A percentile compares a stretch with the other conserved stretches of the same genome.
Evolutionary conservation across 2,888 invertebrate species (phyloP).

Genomic region (Hypsopygia costalis): DNA sequence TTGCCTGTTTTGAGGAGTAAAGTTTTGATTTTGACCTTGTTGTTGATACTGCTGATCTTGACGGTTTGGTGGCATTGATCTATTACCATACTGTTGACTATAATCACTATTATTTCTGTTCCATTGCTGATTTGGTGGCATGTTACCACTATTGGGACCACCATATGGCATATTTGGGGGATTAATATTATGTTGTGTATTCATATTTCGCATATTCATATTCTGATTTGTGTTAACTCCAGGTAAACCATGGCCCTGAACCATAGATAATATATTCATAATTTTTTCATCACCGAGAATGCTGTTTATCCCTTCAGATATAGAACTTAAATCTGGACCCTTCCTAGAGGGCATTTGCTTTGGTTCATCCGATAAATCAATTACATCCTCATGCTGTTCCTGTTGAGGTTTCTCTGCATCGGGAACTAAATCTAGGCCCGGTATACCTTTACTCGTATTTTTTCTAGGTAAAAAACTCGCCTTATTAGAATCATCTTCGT

Average conservation of each 20-base stretch:
- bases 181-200: constrained; percentile 4
- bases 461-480: constrained; percentile 49
- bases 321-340: constrained; percentile 77
- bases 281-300: constrained; percentile 83
- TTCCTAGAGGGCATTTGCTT: constrained; percentile 15
- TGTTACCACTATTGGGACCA: constrained; percentile 18
- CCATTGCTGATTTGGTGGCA: constrained; percentile 33
- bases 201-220: not conserved
- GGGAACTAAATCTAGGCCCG: constrained; percentile 86
- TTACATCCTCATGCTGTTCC: constrained; percentile 36
- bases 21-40: constrained; percentile 18
- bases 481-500: constrained; percentile 23
- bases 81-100: constrained; percentile 31
- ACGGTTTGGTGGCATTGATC: constrained; percentile 24
- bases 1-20: constrained; percentile 28
- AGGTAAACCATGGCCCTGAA: constrained; percentile 33
- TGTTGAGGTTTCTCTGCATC: constrained; percentile 44
- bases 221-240: not conserved
- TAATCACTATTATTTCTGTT: constrained; percentile 37
- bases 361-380: constrained; percentile 53
- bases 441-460: constrained; percentile 80
- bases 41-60: constrained; percentile 13
- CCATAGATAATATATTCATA: constrained; percentile 80
- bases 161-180: constrained; percentile 14
- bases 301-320: constrained; percentile 81